phyloP scores from a whole-genome alignment of 2,113 vertebrate species.

The Conger conger region DNA sequence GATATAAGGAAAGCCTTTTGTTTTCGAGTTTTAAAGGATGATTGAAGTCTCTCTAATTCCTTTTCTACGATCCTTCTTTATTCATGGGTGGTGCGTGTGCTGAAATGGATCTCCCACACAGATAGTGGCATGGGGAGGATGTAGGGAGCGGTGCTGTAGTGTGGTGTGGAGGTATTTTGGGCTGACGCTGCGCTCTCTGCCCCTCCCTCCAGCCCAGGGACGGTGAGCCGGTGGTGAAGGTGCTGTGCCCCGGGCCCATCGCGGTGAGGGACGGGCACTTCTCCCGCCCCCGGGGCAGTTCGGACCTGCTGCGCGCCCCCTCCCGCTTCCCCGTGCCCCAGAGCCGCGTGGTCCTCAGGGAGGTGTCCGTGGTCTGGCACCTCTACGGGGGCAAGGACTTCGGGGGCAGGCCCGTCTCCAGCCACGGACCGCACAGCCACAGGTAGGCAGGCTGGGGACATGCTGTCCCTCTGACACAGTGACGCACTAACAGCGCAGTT shows the following conservation, averaged over 20 bases:
- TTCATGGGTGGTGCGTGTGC: no score
- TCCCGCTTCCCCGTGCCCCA: slow-evolving; percentile 82
- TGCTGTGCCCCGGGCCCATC: slow-evolving; percentile 73
- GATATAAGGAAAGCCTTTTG: no score
- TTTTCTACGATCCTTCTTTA: no score
- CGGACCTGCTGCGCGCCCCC: slow-evolving; percentile 81
- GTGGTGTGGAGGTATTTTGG: background rate
- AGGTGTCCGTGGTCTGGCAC: slow-evolving; percentile 88
- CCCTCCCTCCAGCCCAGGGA: slow-evolving; percentile 71
- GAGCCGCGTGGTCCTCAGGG: slow-evolving; percentile 79
- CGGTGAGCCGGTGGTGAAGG: slow-evolving; percentile 82
- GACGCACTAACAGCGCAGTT: background rate
- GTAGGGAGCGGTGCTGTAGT: no score
- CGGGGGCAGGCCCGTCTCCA: slow-evolving; percentile 61
- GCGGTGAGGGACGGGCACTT: slow-evolving; percentile 80
- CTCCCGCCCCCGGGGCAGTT: slow-evolving; percentile 81
- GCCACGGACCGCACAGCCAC: slow-evolving; percentile 60
- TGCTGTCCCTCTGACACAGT: background rate
- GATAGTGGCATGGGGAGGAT: no score
- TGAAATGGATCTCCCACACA: no score
- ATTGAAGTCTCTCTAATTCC: no score
- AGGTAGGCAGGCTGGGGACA: slow-evolving; percentile 48
- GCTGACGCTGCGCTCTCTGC: background rate
- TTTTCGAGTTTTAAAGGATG: no score
- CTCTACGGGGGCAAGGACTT: slow-evolving; percentile 89